Evolutionary conservation across 2,888 invertebrate species (phyloP).

Genomic region (Acrocera orbiculus): DNA sequence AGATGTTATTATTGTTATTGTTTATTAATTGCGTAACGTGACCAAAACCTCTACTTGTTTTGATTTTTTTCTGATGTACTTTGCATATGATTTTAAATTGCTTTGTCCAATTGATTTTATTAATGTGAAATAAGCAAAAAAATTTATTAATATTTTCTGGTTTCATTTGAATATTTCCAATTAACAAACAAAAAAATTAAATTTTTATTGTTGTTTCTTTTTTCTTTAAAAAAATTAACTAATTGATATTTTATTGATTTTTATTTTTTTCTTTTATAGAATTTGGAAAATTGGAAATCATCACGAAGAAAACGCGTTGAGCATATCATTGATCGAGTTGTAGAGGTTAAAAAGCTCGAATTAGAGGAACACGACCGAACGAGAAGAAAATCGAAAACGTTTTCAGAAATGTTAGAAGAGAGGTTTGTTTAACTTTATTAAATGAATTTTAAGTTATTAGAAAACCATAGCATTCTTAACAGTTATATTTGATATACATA

Average conservation of each 20-base stretch:
- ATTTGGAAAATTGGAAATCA: constrained; percentile 87
- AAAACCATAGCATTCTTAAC: too few relatives aligned
- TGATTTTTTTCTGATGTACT: too few relatives aligned
- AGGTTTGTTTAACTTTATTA: constrained; percentile 45
- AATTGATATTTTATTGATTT: constrained; percentile 7
- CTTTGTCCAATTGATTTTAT: too few relatives aligned
- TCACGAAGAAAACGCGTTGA: constrained; percentile 82
- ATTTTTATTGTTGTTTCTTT: background rate
- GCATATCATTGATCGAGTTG: constrained; percentile 75
- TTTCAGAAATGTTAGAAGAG: constrained; percentile 87
- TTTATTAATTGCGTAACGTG: too few relatives aligned
- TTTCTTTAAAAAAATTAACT: background rate
- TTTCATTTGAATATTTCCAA: background rate
- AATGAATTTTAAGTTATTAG: too few relatives aligned
- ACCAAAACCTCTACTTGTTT: too few relatives aligned
- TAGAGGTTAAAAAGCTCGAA: constrained; percentile 75
- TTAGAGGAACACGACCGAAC: constrained; percentile 54
- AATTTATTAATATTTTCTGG: too few relatives aligned
- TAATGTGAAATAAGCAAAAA: too few relatives aligned
- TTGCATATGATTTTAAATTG: too few relatives aligned
- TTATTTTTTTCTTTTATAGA: constrained; percentile 35
- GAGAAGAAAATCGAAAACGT: constrained; percentile 73
- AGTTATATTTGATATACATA: too few relatives aligned
- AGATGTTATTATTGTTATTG: too few relatives aligned
- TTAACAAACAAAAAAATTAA: too few relatives aligned